Evolutionary conservation across 2,113 vertebrate species (phyloP).

Genomic region (Mus pahari): DNA sequence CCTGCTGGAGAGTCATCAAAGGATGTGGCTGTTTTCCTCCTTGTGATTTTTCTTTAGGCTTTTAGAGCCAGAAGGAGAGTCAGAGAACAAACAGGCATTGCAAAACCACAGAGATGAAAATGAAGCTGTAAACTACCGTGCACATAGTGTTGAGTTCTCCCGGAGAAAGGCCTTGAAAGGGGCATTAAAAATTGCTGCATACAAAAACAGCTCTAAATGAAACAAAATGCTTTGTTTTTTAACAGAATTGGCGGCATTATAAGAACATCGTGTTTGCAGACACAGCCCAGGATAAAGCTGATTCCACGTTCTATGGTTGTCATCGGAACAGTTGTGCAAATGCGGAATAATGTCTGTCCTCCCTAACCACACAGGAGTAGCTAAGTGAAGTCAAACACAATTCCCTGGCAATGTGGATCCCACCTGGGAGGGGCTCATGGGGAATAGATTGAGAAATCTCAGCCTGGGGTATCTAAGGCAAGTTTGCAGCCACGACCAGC

Average conservation of each 20-base stretch:
- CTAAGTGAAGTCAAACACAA: not conserved
- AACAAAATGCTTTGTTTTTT: constrained; percentile 16
- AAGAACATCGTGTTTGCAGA: not conserved
- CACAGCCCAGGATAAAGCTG: not conserved
- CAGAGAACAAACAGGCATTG: constrained; percentile 39
- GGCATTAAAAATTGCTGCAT: not conserved
- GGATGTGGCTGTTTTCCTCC: constrained; percentile 11
- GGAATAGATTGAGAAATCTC: not conserved
- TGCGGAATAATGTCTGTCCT: not conserved
- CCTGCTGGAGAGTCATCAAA: constrained; percentile 51
- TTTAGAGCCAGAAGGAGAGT: constrained; percentile 26
- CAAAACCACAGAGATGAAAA: constrained; percentile 44
- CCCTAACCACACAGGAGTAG: not conserved
- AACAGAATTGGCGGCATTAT: not conserved
- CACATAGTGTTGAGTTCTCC: not conserved
- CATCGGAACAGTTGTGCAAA: not conserved
- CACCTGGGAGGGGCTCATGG: not conserved
- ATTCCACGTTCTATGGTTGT: not conserved
- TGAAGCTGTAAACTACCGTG: not conserved
- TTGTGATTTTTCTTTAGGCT: constrained; percentile 57
- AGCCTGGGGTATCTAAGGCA: not conserved
- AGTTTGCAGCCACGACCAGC: not conserved
- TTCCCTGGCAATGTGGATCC: not conserved
- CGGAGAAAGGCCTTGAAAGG: not conserved
- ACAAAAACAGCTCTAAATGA: not conserved